Evolutionary conservation across 1,140 invertebrate species (phyloP).

Genomic region (Diorhabda elongata): DNA sequence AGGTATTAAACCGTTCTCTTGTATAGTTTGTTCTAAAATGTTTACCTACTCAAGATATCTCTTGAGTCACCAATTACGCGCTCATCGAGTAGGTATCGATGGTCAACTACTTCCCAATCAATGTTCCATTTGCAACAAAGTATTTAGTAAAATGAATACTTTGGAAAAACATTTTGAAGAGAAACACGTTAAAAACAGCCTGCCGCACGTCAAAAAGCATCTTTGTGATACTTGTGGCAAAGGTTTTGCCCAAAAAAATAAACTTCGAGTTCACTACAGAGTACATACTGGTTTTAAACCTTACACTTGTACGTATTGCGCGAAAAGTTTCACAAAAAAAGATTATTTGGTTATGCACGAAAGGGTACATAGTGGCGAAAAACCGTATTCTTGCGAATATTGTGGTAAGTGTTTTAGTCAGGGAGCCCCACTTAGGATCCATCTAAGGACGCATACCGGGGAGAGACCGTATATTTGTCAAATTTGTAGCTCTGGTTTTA

Average conservation of each 20-base stretch:
- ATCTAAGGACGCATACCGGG: conserved; percentile 47
- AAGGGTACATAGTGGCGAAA: conserved; percentile 54
- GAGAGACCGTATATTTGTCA: conserved; percentile 41
- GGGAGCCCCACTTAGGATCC: conserved; percentile 47
- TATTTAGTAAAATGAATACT: conserved; percentile 30
- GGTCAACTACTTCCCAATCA: conserved; percentile 34
- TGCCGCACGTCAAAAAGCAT: conserved; percentile 38
- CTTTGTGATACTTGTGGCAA: conserved; percentile 46
- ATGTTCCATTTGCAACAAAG: conserved; percentile 32
- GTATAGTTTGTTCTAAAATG: conserved; percentile 35
- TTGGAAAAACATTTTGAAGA: conserved; percentile 31
- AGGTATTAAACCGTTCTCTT: conserved; percentile 61
- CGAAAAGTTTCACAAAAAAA: conserved; percentile 53
- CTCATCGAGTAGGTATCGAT: conserved; percentile 35
- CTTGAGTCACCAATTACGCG: conserved; percentile 32
- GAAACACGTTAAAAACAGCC: conserved; percentile 32
- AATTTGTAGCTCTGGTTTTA: conserved; percentile 36
- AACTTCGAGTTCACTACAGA: conserved; percentile 58
- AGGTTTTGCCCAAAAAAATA: conserved; percentile 56
- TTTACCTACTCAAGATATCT: conserved; percentile 39
- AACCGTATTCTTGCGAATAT: conserved; percentile 53
- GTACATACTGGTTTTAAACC: conserved; percentile 54
- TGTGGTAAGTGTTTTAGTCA: conserved; percentile 53
- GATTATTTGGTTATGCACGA: conserved; percentile 57
- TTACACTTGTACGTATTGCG: conserved; percentile 52